Evolutionary conservation across 2,888 invertebrate species (phyloP).

Genomic region (Syrphus vitripennis): DNA sequence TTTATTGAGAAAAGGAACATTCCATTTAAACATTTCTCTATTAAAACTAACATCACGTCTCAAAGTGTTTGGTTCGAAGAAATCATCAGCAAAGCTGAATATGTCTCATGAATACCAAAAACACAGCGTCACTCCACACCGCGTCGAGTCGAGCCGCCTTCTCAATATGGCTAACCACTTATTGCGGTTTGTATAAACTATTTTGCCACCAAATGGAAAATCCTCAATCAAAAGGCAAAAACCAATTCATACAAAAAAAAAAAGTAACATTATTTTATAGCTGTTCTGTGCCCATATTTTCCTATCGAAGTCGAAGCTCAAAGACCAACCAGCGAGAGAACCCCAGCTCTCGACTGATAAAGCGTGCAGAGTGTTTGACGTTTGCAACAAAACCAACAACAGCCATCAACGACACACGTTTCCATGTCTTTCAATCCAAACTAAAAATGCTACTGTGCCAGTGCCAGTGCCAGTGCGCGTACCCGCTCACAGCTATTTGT

Average conservation of each 20-base stretch:
- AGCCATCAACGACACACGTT: slow-evolving; percentile 40
- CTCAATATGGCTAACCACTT: slow-evolving; percentile 27
- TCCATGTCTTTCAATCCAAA: slow-evolving; percentile 25
- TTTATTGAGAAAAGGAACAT: not conserved
- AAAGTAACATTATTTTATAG: not conserved
- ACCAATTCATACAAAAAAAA: not conserved
- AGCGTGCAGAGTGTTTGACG: slow-evolving; percentile 35
- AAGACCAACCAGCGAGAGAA: not conserved
- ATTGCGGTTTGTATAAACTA: not conserved
- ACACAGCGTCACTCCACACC: not conserved
- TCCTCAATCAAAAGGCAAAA: not conserved
- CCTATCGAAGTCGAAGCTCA: not conserved
- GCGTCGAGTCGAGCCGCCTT: not conserved
- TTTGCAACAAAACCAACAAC: slow-evolving; percentile 31
- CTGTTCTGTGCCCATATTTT: not conserved
- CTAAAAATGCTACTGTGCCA: not conserved
- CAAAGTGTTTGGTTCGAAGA: not conserved
- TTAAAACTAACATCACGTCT: not conserved
- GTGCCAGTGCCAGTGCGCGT: not conserved
- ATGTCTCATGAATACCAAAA: slow-evolving; percentile 9
- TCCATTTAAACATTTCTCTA: not conserved
- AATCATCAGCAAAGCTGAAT: not conserved
- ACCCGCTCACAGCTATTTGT: not conserved
- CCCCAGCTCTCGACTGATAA: not conserved
- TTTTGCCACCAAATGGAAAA: slow-evolving; percentile 30